Conservation (phyloP, 2,888 invertebrate genomes). For the Operophtera brumata region DNA sequence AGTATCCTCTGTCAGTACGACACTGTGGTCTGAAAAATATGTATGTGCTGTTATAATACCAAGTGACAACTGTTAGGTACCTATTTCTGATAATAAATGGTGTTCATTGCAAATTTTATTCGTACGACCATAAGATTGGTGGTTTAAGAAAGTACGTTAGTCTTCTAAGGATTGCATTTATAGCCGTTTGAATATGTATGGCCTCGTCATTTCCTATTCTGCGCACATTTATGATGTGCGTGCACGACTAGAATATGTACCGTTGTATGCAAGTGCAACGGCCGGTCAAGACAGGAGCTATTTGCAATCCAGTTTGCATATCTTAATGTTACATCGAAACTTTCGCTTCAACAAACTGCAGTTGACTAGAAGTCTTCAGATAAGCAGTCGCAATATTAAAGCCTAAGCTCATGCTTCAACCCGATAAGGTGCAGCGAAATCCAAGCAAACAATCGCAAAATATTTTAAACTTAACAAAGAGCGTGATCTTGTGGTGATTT, state of each 20-base stretch:
- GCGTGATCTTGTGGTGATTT: slow-evolving; percentile 42
- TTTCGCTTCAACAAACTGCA: slow-evolving; percentile 76
- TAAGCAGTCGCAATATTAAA: slow-evolving; percentile 22
- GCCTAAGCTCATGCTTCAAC: slow-evolving; percentile 51
- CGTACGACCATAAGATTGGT: background rate
- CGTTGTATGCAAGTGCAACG: slow-evolving; percentile 69
- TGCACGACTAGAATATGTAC: slow-evolving; percentile 60
- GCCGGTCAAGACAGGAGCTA: slow-evolving; percentile 53
- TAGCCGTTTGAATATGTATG: slow-evolving; percentile 58
- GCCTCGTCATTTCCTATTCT: slow-evolving; percentile 54
- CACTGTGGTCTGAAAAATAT: slow-evolving; percentile 87
- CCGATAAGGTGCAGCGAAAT: slow-evolving; percentile 44
- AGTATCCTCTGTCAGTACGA: slow-evolving; percentile 91
- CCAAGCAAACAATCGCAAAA: slow-evolving; percentile 41
- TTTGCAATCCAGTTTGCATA: slow-evolving; percentile 66
- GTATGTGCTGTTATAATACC: background rate
- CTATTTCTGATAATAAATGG: background rate
- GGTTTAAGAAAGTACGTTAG: slow-evolving; percentile 41
- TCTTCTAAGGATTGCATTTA: slow-evolving; percentile 43
- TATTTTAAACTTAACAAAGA: slow-evolving; percentile 38
- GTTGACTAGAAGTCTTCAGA: slow-evolving; percentile 59
- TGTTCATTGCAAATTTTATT: background rate
- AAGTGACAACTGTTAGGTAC: background rate
- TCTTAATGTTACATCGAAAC: slow-evolving; percentile 56
- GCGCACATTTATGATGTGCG: slow-evolving; percentile 52